These are phyloP conservation scores for Coryphaenoides rupestris DNA, from an alignment of 2,113 vertebrate genomes.

Conservation along the genomic window DNA sequence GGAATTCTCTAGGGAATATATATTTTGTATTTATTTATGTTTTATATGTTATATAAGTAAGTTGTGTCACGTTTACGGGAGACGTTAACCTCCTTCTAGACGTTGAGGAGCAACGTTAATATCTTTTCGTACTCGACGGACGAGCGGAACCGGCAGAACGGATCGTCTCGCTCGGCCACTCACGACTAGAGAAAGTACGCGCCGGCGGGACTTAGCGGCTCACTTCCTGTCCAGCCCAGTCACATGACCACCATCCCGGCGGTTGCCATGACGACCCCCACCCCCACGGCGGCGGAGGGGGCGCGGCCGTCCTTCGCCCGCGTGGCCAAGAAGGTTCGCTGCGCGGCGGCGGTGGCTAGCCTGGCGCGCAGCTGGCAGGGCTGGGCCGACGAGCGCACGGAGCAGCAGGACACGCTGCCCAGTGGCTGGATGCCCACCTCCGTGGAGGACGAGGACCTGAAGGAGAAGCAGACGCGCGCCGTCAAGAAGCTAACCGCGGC, in stretches of 20 bases:
- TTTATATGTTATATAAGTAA: too few relatives aligned
- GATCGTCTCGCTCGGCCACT: too few relatives aligned
- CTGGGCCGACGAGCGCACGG: conserved; percentile 63
- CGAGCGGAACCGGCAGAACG: too few relatives aligned
- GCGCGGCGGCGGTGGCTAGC: conserved; percentile 64
- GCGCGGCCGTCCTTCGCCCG: conserved; percentile 50
- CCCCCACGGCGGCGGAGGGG: too few relatives aligned
- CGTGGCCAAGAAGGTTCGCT: conserved; percentile 65
- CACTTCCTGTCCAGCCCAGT: background rate
- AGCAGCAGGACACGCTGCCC: conserved; percentile 68
- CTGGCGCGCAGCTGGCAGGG: conserved; percentile 76
- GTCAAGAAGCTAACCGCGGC: conserved; percentile 43
- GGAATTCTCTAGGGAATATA: too few relatives aligned
- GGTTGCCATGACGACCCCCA: conserved; percentile 45
- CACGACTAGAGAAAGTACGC: too few relatives aligned
- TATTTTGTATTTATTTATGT: too few relatives aligned
- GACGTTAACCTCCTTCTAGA: too few relatives aligned
- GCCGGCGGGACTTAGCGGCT: background rate
- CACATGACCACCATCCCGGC: too few relatives aligned
- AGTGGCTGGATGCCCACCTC: conserved; percentile 69
- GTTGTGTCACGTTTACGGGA: too few relatives aligned
- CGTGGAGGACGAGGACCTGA: conserved; percentile 40
- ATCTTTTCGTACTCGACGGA: too few relatives aligned
- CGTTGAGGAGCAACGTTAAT: too few relatives aligned
- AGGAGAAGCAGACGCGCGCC: conserved; percentile 16